Evolutionary conservation across 2,113 vertebrate species (phyloP), one percentile per base, ranked within the genome.

Genomic region (Kryptolebias marmoratus): DNA sequence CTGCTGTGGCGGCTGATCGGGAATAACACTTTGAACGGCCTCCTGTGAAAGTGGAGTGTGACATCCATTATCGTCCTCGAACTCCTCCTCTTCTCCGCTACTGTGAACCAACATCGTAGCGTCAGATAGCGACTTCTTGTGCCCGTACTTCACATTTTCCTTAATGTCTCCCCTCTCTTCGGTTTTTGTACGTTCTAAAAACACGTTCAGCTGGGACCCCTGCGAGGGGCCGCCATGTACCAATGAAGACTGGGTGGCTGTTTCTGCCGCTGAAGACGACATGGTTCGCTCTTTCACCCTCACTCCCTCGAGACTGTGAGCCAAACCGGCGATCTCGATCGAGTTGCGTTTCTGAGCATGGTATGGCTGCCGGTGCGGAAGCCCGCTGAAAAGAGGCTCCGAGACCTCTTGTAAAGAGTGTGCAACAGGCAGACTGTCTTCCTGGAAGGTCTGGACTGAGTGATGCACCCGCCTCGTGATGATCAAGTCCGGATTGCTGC

Each of bases 31-130:
- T 39, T 85, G 92, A 5, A 88, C 73, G 1, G 89, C 86, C 4
- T 93, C 92, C 42, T 85, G 93, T 32, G 93, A 91, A 42, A 93
- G 93, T 0, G 90, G 86, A 2, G 92, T 89, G 69, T 77, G 86
- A 4, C 92, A 74, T 3, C 91, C 92, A 3, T 79, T 68, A 1
- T 95, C 94, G 0, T 96, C 95, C 60, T 97, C 96, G 54, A 96
- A 95, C 72, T 97, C 97, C 57, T 99, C 97, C 14, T 99, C 97
- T 49, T 99, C 97, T 8, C 95, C 96, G 0, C 98, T 99, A 73
- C 98, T 98, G 84, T 98, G 98, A 61, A 99, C 96, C 75, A 99
- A 92, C 98, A 99, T 97, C 60, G 97, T 98, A 77, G 98, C 98
- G 14, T 99, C 96, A 0, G 97, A 98, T 9, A 97, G 94, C 0